Conservation (phyloP, 2,888 invertebrate species). For the Emmelina monodactyla region DNA sequence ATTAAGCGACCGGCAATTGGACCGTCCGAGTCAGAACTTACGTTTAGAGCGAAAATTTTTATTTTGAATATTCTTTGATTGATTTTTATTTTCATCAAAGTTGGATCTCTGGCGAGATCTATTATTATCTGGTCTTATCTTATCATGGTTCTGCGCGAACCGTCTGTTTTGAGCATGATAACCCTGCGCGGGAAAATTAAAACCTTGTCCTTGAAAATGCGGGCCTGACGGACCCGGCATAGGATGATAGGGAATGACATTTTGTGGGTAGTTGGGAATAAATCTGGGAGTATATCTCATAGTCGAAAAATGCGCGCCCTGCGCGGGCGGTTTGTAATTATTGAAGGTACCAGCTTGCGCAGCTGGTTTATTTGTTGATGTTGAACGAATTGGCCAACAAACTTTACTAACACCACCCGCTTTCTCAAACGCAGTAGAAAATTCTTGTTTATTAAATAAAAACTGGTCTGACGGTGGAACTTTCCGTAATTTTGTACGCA, state of each 20-base stretch:
- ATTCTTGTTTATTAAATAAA: not conserved
- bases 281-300: not conserved
- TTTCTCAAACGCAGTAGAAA: not conserved
- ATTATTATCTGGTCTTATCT: too few species aligned
- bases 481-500: not conserved
- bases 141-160: not conserved
- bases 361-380: conserved; percentile 1
- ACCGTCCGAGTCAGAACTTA: not conserved
- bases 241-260: not conserved
- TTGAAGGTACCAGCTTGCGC: not conserved
- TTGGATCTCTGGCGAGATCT: too few species aligned
- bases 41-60: too few species aligned
- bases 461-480: not conserved
- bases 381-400: conserved; percentile 1
- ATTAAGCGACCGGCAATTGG: not conserved
- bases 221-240: not conserved
- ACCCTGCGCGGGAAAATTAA: not conserved
- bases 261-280: not conserved
- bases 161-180: not conserved
- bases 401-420: conserved; percentile 1
- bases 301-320: not conserved
- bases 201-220: not conserved
- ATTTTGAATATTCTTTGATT: too few species aligned
- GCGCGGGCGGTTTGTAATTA: not conserved
- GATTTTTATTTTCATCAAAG: too few species aligned